Percentiles rank a stretch among this genome's conserved stretches.
These are phyloP conservation scores for Yoshiicerus persimilis DNA, from an alignment of 1,140 invertebrate species.

Conservation along the genomic window DNA sequence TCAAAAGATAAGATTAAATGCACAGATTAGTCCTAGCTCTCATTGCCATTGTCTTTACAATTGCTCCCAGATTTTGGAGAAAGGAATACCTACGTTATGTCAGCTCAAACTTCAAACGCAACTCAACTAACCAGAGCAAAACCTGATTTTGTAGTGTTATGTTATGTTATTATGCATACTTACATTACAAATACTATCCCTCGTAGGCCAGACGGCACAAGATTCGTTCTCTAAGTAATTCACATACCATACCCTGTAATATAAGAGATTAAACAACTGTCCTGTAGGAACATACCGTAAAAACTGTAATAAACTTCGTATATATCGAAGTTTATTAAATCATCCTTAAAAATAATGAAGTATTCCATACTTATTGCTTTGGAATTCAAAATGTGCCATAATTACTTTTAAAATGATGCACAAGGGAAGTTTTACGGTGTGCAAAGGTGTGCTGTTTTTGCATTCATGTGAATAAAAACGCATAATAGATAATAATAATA, in stretches of 20 bases:
- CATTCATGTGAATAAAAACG: background rate
- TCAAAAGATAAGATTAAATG: constrained; percentile 39
- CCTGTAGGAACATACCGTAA: background rate
- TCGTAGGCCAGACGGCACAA: too few relatives aligned
- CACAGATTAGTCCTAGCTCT: background rate
- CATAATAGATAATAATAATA: background rate
- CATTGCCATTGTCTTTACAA: background rate
- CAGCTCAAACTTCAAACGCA: background rate
- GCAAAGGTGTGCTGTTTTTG: background rate
- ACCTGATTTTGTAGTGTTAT: background rate
- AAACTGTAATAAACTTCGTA: too few relatives aligned
- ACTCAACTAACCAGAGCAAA: background rate
- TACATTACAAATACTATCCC: background rate
- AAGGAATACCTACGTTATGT: background rate
- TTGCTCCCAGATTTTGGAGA: background rate
- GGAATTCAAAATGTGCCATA: too few relatives aligned
- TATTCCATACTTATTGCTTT: too few relatives aligned
- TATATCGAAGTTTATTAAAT: too few relatives aligned
- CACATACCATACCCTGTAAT: background rate
- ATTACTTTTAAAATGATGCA: too few relatives aligned
- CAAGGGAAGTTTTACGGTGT: background rate
- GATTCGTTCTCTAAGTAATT: background rate
- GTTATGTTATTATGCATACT: background rate
- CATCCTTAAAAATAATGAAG: too few relatives aligned
- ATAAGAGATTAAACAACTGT: background rate